Percentiles rank a stretch among this genome's conserved stretches.
phyloP scores from a whole-genome alignment of 2,113 vertebrate genomes.

The Mesembrinibis cayennensis region DNA sequence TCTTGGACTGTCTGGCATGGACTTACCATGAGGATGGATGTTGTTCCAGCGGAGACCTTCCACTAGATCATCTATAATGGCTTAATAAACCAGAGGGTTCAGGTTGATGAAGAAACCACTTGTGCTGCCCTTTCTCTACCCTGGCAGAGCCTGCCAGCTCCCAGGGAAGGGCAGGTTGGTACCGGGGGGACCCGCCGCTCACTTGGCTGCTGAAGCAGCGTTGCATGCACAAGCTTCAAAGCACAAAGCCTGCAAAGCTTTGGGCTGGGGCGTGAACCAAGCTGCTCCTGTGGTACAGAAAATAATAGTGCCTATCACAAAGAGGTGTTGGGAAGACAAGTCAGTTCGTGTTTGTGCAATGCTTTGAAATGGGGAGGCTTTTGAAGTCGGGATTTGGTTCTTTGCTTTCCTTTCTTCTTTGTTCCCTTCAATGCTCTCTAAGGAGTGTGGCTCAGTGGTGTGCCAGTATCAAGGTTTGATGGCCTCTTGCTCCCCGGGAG shows the following conservation, averaged over 20 bases:
- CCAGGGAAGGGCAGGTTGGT: background rate
- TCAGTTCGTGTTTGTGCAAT: accelerated
- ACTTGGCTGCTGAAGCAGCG: accelerated
- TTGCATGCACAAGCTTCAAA: background rate
- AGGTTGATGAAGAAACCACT: background rate
- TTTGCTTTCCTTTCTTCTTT: background rate
- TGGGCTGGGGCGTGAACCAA: accelerated
- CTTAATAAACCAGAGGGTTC: background rate
- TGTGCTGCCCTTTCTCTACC: background rate
- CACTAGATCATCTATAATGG: background rate
- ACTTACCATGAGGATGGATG: accelerated
- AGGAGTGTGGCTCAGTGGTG: background rate
- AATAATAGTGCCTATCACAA: background rate
- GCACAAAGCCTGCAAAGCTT: background rate
- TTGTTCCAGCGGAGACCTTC: background rate
- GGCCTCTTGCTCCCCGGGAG: slow-evolving; percentile 2
- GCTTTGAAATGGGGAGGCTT: background rate
- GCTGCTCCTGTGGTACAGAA: background rate
- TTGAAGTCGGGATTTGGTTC: background rate
- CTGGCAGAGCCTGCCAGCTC: background rate
- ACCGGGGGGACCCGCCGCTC: accelerated
- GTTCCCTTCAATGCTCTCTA: background rate
- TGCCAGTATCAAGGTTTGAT: background rate
- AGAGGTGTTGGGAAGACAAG: background rate
- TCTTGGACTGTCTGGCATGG: background rate